Evolutionary conservation across 2,797 vertebrate genomes (phyloP).

Genomic region (Pitangus sulphuratus): DNA sequence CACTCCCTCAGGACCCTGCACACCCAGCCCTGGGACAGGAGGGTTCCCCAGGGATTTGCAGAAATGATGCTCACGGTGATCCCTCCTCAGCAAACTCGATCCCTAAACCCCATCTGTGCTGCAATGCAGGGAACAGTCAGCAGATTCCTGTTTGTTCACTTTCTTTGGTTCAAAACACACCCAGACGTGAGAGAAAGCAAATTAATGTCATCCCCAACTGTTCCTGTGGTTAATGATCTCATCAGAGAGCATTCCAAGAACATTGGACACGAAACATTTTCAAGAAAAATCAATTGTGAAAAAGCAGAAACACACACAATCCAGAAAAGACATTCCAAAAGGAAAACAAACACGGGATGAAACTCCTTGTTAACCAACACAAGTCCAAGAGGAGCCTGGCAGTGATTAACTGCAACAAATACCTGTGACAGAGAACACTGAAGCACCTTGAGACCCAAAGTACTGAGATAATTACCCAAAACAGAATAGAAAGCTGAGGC

Average conservation of each 20-base stretch:
- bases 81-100: background rate
- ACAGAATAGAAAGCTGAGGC: too few species aligned
- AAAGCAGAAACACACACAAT: background rate
- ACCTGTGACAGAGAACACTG: background rate
- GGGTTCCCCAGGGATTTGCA: background rate
- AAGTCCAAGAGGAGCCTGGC: background rate
- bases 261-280: background rate
- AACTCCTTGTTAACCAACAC: background rate
- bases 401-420: background rate
- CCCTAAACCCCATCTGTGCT: background rate
- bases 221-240: background rate
- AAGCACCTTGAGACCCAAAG: background rate
- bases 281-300: background rate
- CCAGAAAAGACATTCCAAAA: background rate
- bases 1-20: background rate
- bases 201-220: background rate
- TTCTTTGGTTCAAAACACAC: constrained; percentile 13
- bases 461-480: background rate
- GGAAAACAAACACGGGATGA: background rate
- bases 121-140: constrained; percentile 48
- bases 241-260: background rate
- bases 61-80: background rate
- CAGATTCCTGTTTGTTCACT: constrained; percentile 41
- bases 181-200: background rate
- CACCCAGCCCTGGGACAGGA: background rate